phyloP scores from a whole-genome alignment of 2,797 vertebrate species.

The Acipenser transmontanus region DNA sequence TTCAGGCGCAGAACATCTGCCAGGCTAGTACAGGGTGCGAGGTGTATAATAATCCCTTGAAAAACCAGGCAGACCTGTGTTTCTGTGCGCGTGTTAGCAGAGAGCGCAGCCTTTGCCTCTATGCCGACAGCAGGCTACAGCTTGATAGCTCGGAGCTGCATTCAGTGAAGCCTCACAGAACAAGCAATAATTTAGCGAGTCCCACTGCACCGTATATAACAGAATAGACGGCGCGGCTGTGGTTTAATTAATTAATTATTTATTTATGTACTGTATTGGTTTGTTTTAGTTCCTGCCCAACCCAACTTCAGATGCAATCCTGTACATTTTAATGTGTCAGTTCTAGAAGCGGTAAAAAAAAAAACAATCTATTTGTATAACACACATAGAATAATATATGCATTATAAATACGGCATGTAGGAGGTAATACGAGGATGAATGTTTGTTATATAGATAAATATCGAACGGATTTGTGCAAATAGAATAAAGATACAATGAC shows the following conservation, averaged over 20 bases:
- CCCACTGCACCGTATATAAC: constrained; percentile 32
- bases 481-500: no score
- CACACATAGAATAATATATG: no score
- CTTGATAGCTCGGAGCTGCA: constrained; percentile 19
- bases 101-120: constrained; percentile 12
- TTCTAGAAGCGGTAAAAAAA: neutral
- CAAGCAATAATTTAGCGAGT: constrained; percentile 28
- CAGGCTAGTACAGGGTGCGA: constrained; percentile 10
- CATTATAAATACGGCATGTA: no score
- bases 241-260: constrained; percentile 8
- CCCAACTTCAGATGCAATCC: neutral
- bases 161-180: constrained; percentile 23
- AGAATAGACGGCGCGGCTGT: neutral
- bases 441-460: no score
- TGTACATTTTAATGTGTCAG: neutral
- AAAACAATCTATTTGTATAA: no score
- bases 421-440: no score
- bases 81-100: constrained; percentile 5
- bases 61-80: constrained; percentile 2
- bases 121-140: constrained; percentile 20
- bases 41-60: constrained; percentile 18
- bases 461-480: no score
- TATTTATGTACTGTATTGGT: neutral
- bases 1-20: constrained; percentile 8
- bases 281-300: neutral